These are phyloP conservation scores for Chrysomela aeneicollis DNA, from an alignment of 2,888 invertebrate species.

Conservation along the genomic window DNA sequence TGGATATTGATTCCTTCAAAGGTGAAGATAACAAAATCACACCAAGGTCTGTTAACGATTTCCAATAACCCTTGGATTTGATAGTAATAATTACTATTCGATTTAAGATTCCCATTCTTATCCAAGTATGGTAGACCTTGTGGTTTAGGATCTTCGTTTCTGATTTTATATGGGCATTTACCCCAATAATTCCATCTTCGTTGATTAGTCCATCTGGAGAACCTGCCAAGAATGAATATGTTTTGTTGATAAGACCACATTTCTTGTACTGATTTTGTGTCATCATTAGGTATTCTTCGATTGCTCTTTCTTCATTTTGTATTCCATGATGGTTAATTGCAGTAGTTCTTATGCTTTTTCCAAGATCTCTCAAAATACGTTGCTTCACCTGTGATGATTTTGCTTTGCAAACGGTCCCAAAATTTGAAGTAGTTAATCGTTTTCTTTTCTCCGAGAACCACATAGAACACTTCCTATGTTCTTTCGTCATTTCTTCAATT, in stretches of 20 bases:
- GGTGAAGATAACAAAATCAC: neutral
- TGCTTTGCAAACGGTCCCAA: conserved; percentile 7
- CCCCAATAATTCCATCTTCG: conserved; percentile 8
- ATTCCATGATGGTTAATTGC: conserved; percentile 10
- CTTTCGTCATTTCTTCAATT: conserved; percentile 8
- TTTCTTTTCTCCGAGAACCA: no score
- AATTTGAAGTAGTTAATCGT: conserved; percentile 5
- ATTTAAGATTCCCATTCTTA: conserved; percentile 1
- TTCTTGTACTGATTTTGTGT: neutral
- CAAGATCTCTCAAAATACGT: neutral
- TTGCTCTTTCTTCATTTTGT: neutral
- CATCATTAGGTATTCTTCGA: neutral
- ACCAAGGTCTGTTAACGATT: conserved; percentile 16
- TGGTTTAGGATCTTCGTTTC: neutral
- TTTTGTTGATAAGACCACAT: conserved; percentile 8
- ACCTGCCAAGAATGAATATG: conserved; percentile 4
- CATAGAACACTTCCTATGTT: neutral
- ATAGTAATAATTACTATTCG: conserved; percentile 3
- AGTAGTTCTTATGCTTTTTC: neutral
- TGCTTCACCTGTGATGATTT: neutral
- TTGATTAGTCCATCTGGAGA: conserved; percentile 11
- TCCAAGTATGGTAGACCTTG: neutral
- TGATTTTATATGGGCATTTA: conserved; percentile 8
- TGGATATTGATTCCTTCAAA: conserved; percentile 9
- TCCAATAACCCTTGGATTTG: no score